These are phyloP conservation scores for Cyphomyrmex costatus DNA, from an alignment of 1,140 invertebrate genomes.

Conservation along the genomic window DNA sequence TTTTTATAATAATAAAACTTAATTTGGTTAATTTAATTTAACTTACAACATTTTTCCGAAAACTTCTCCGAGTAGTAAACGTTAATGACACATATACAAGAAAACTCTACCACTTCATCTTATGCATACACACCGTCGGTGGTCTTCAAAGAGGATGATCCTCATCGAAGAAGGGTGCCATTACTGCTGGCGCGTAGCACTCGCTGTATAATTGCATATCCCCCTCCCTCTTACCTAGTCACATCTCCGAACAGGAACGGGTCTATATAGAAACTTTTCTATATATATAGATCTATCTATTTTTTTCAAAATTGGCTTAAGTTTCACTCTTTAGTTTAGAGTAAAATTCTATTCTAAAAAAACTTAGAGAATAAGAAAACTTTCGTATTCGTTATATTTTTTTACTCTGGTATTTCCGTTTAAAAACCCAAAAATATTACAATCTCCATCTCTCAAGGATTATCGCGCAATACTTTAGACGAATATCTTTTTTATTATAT, in stretches of 20 bases:
- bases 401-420: background rate
- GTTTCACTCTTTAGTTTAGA: no score
- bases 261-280: slow-evolving; percentile 11
- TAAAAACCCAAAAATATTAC: background rate
- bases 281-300: no score
- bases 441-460: background rate
- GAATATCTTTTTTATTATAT: background rate
- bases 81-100: background rate
- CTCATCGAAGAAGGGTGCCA: slow-evolving; percentile 26
- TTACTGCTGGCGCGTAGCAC: slow-evolving; percentile 42
- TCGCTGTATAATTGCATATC: slow-evolving; percentile 32
- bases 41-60: background rate
- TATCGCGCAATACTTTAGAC: background rate
- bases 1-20: background rate
- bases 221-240: background rate
- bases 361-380: background rate
- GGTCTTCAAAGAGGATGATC: slow-evolving; percentile 33
- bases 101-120: slow-evolving; percentile 13
- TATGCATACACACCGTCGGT: slow-evolving; percentile 9
- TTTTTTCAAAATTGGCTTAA: no score
- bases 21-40: background rate
- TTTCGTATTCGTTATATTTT: background rate
- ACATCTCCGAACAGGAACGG: background rate
- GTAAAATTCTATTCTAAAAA: no score
- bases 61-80: background rate